A percentile compares a stretch with the other conserved stretches of the same genome.
phyloP scores from a whole-genome alignment of 2,888 invertebrate genomes.

The Orthosia gracilis region DNA sequence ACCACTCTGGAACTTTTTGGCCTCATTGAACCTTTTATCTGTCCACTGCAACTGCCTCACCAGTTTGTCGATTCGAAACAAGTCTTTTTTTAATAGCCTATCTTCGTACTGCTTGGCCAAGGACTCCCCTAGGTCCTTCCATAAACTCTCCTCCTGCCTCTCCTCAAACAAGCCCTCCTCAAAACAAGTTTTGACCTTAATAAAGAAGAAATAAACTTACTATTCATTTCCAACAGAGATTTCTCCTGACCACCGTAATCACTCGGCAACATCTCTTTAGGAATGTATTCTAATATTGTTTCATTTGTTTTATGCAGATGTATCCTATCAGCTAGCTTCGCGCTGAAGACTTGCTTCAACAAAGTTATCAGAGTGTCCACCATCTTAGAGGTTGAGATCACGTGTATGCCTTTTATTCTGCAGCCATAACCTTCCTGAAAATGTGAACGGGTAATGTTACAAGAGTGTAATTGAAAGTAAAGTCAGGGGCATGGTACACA shows the following conservation, averaged over 20 bases:
- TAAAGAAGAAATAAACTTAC: conserved; percentile 38
- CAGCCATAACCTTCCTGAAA: conserved; percentile 77
- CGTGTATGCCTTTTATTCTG: conserved; percentile 80
- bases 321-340: conserved; percentile 67
- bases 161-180: too few relatives aligned
- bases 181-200: neutral
- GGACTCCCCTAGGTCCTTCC: too few relatives aligned
- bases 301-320: conserved; percentile 53
- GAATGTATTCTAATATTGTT: conserved; percentile 38
- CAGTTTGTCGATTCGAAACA: too few relatives aligned
- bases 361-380: conserved; percentile 79
- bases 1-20: too few relatives aligned
- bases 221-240: conserved; percentile 47
- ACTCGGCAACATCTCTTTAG: conserved; percentile 47
- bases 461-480: too few relatives aligned
- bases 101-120: too few relatives aligned
- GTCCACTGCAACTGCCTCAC: too few relatives aligned
- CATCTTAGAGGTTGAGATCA: conserved; percentile 81
- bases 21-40: too few relatives aligned
- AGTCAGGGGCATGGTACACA: too few relatives aligned
- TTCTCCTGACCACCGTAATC: conserved; percentile 62
- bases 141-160: too few relatives aligned
- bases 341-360: conserved; percentile 76
- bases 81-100: too few relatives aligned
- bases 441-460: neutral